Evolutionary conservation across 2,888 invertebrate genomes (phyloP).

Genomic region (Apomyelois bistriatella): DNA sequence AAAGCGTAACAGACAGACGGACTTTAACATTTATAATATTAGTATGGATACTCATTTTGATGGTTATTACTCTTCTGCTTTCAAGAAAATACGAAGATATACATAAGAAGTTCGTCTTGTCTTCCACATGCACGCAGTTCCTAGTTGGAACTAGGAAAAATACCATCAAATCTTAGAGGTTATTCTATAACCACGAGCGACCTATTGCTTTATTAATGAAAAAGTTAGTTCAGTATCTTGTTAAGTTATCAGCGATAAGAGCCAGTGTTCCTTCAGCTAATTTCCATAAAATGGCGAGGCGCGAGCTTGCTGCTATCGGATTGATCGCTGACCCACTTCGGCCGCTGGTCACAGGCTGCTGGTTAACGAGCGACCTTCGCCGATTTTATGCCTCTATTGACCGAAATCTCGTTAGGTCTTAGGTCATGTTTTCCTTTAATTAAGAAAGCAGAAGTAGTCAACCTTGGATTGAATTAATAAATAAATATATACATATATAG

Average conservation of each 20-base stretch:
- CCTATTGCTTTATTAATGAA: neutral
- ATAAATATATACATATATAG: too few species aligned
- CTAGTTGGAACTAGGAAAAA: too few species aligned
- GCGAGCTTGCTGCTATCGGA: conserved; percentile 59
- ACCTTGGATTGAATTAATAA: too few species aligned
- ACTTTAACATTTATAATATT: too few species aligned
- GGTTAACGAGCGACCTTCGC: conserved; percentile 37
- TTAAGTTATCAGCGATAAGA: neutral
- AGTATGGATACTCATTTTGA: too few species aligned
- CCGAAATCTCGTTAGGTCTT: conserved; percentile 30
- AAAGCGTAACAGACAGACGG: too few species aligned
- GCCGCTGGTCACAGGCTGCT: conserved; percentile 28
- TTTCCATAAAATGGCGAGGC: conserved; percentile 65
- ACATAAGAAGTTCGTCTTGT: too few species aligned
- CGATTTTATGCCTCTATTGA: conserved; percentile 30
- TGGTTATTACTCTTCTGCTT: too few species aligned
- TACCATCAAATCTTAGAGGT: too few species aligned
- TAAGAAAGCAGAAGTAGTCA: neutral
- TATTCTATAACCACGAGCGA: too few species aligned
- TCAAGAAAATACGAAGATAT: too few species aligned
- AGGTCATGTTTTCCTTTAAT: neutral
- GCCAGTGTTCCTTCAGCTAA: conserved; percentile 20
- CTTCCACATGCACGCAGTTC: too few species aligned
- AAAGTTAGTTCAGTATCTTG: neutral
- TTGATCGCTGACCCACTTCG: conserved; percentile 71